Evolutionary conservation across 1,140 invertebrate species (phyloP).

Genomic region (Hypsibius dujardini): DNA sequence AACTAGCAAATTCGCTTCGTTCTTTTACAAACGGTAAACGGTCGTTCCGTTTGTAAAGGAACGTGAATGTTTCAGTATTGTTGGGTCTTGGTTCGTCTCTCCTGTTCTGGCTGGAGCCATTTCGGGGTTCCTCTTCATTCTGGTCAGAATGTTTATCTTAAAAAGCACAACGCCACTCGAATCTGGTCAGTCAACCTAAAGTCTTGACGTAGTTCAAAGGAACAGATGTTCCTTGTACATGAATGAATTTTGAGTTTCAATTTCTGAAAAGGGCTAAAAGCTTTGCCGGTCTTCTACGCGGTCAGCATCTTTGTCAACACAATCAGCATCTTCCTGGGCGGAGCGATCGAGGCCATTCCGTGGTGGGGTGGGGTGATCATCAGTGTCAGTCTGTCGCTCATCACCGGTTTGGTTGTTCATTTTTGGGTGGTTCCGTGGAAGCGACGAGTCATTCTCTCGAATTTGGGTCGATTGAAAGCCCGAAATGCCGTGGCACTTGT

Average conservation of each 20-base stretch:
- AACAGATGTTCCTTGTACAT: background rate
- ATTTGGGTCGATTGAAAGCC: conserved; percentile 22
- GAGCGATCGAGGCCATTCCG: conserved; percentile 56
- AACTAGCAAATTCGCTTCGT: too few species aligned
- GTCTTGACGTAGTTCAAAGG: too few species aligned
- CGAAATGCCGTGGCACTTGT: conserved; percentile 23
- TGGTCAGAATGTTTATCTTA: conserved; percentile 63
- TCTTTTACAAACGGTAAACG: too few species aligned
- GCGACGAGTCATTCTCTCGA: conserved; percentile 41
- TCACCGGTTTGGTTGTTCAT: conserved; percentile 52
- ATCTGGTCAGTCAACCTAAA: background rate
- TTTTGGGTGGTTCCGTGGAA: conserved; percentile 63
- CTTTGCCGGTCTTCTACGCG: conserved; percentile 80
- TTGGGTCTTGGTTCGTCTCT: conserved; percentile 90
- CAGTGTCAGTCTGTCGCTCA: conserved; percentile 46
- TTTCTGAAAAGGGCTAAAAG: conserved; percentile 43
- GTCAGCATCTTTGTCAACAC: conserved; percentile 76
- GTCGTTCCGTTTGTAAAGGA: too few species aligned
- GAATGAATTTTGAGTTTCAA: background rate
- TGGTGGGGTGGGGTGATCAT: conserved; percentile 59
- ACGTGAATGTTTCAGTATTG: conserved; percentile 27
- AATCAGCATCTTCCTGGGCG: conserved; percentile 11
- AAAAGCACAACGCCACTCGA: conserved; percentile 26
- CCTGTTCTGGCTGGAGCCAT: conserved; percentile 76
- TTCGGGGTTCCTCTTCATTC: conserved; percentile 60